Percentiles rank a stretch among this genome's conserved stretches.
Evolutionary conservation across 2,113 vertebrate species (phyloP).

Genomic region (Stegostoma tigrinum): DNA sequence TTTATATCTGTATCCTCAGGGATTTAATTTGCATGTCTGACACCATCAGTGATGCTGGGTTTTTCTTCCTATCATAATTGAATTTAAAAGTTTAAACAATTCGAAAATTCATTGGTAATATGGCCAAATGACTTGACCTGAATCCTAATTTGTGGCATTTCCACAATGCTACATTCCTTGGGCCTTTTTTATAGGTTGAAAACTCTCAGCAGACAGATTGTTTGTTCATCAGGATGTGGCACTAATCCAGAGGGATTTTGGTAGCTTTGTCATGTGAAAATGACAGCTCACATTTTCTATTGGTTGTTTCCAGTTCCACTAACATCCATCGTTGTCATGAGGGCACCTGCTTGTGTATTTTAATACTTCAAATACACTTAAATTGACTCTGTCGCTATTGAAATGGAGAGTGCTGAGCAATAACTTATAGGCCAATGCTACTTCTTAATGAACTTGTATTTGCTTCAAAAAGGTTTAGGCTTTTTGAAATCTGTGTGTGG

Average conservation of each 20-base stretch:
- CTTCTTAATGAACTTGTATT: background rate
- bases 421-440: background rate
- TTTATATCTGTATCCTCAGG: constrained; percentile 43
- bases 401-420: constrained; percentile 47
- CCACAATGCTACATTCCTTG: constrained; percentile 45
- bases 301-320: constrained; percentile 52
- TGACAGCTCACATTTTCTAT: constrained; percentile 59
- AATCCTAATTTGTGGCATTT: constrained; percentile 39
- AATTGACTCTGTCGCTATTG: constrained; percentile 43
- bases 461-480: background rate
- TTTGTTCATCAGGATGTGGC: constrained; percentile 54
- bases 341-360: constrained; percentile 54
- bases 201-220: constrained; percentile 48
- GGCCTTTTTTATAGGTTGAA: constrained; percentile 49
- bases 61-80: constrained; percentile 43
- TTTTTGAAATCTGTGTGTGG: background rate
- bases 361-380: constrained; percentile 52
- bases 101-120: constrained; percentile 40
- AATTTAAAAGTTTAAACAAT: constrained; percentile 44
- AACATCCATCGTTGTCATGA: constrained; percentile 55
- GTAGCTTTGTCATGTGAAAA: constrained; percentile 62
- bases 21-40: constrained; percentile 45
- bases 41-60: constrained; percentile 43
- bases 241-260: constrained; percentile 55
- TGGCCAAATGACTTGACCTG: constrained; percentile 39